Conservation (phyloP, 1,140 invertebrate species). For the Aradophagus sp. region DNA sequence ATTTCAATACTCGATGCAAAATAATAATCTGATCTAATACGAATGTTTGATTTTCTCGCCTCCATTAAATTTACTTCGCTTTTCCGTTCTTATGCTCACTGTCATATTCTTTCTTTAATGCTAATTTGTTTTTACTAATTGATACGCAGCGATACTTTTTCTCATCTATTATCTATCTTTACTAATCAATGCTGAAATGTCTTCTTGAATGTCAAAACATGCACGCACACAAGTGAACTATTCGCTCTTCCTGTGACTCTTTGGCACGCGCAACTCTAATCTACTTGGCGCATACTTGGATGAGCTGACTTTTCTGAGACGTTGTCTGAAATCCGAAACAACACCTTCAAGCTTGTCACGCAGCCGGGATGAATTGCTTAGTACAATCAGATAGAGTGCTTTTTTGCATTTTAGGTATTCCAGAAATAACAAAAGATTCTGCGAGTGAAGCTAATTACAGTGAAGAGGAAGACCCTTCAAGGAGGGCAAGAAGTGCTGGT, state of each 20-base stretch:
- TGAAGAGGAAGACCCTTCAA: constrained; percentile 75
- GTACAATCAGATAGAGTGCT: constrained; percentile 41
- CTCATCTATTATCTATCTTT: constrained; percentile 24
- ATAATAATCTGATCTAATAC: no score
- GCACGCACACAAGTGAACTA: constrained; percentile 58
- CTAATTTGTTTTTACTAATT: background rate
- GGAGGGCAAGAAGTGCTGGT: constrained; percentile 60
- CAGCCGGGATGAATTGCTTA: constrained; percentile 35
- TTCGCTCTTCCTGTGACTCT: constrained; percentile 52
- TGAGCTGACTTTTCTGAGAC: constrained; percentile 47
- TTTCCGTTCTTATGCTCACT: constrained; percentile 21
- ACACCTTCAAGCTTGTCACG: constrained; percentile 41
- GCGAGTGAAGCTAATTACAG: constrained; percentile 77
- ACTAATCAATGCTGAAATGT: constrained; percentile 20
- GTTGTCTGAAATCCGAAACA: constrained; percentile 40
- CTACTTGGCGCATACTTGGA: constrained; percentile 48
- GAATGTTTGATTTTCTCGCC: constrained; percentile 4
- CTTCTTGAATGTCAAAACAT: constrained; percentile 41
- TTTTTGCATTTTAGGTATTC: constrained; percentile 75
- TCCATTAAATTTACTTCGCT: constrained; percentile 17
- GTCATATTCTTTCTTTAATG: constrained; percentile 6
- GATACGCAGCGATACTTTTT: constrained; percentile 6
- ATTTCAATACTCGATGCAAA: no score
- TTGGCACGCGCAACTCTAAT: constrained; percentile 41
- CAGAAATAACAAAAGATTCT: constrained; percentile 92